phyloP scores from a whole-genome alignment of 2,113 vertebrate species.

The Eurypyga helias region DNA sequence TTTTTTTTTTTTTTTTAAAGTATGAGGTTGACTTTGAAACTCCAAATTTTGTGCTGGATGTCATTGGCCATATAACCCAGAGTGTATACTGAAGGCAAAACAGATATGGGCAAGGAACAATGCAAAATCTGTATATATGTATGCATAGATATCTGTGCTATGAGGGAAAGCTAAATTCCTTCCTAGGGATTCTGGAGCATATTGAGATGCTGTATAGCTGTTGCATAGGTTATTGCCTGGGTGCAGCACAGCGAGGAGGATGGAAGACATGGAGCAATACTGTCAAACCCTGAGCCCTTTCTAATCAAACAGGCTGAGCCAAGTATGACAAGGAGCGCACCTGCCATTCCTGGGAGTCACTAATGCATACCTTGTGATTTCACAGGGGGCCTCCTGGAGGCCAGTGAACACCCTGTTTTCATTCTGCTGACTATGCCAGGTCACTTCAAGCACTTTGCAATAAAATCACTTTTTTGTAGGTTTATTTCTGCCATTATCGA shows the following conservation, averaged over 20 bases:
- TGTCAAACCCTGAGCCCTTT: neutral
- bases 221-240: neutral
- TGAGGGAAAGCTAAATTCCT: neutral
- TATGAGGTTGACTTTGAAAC: neutral
- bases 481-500: constrained; percentile 20
- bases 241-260: neutral
- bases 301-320: neutral
- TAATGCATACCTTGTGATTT: neutral
- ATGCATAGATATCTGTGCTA: neutral
- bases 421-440: neutral
- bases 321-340: neutral
- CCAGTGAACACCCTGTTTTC: neutral
- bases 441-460: neutral
- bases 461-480: neutral
- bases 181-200: neutral
- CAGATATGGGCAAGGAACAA: neutral
- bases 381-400: neutral
- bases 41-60: neutral
- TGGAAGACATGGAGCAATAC: neutral
- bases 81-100: neutral
- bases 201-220: accelerated
- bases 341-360: neutral
- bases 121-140: neutral
- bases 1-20: neutral
- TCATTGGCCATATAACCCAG: neutral